Conservation (phyloP, 2,888 invertebrate species). For the Synanthedon tipuliformis region DNA sequence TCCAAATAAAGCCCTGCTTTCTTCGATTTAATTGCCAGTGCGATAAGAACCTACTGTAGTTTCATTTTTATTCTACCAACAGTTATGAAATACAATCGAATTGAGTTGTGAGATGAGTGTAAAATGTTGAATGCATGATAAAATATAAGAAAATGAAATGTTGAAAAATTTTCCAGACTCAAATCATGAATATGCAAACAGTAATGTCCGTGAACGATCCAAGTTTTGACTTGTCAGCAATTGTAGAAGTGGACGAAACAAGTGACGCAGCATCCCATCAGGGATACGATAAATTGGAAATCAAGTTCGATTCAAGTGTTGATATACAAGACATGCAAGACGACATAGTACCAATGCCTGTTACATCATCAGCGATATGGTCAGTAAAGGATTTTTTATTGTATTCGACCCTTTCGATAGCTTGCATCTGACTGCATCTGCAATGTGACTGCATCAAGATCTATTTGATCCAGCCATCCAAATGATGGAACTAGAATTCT, state of each 20-base stretch:
- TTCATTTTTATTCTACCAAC: too few species aligned
- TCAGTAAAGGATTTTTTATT: slow-evolving; percentile 11
- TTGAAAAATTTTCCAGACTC: slow-evolving; percentile 30
- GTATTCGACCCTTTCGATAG: not conserved
- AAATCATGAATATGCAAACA: slow-evolving; percentile 60
- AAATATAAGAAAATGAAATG: too few species aligned
- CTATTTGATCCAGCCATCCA: too few species aligned
- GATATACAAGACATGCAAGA: slow-evolving; percentile 45
- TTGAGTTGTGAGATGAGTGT: too few species aligned
- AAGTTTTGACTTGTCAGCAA: slow-evolving; percentile 59
- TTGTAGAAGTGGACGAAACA: slow-evolving; percentile 56
- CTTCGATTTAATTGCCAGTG: too few species aligned
- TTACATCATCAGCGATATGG: slow-evolving; percentile 52
- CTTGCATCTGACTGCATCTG: too few species aligned
- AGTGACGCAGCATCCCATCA: slow-evolving; percentile 43
- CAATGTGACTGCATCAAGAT: too few species aligned
- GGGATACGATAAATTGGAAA: slow-evolving; percentile 46
- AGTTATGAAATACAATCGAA: too few species aligned
- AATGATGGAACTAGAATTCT: too few species aligned
- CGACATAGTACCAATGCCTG: slow-evolving; percentile 36
- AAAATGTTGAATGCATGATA: too few species aligned
- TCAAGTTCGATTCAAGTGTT: slow-evolving; percentile 46
- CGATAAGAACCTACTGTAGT: too few species aligned
- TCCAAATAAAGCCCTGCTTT: too few species aligned
- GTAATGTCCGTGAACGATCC: slow-evolving; percentile 57